Evolutionary conservation across 2,797 vertebrate species (phyloP).

Genomic region (Numenius phaeopus): DNA sequence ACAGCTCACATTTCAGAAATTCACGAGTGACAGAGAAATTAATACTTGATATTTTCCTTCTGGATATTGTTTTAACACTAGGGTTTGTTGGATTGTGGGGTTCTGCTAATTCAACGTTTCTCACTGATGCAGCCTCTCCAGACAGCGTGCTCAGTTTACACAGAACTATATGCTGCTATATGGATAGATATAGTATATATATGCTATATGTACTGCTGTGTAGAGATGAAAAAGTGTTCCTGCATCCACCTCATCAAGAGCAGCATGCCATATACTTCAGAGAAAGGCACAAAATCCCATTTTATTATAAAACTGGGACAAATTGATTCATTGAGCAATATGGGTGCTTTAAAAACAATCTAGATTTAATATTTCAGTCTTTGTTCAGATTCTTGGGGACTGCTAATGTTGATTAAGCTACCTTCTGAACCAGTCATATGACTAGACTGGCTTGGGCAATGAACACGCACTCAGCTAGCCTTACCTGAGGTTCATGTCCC

Average conservation of each 20-base stretch:
- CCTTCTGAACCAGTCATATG: not conserved
- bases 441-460: not conserved
- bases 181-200: not conserved
- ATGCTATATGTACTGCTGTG: not conserved
- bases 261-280: not conserved
- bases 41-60: not conserved
- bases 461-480: not conserved
- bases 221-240: not conserved
- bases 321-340: not conserved
- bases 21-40: not conserved
- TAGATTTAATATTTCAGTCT: not conserved
- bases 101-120: not conserved
- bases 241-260: not conserved
- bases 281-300: not conserved
- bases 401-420: not conserved
- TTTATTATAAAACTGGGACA: not conserved
- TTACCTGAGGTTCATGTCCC: conserved; percentile 92
- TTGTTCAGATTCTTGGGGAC: not conserved
- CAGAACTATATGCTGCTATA: not conserved
- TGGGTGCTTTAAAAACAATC: not conserved
- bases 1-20: not conserved
- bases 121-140: not conserved
- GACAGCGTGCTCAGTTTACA: not conserved
- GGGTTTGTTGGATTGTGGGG: not conserved
- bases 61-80: not conserved